phyloP scores from a whole-genome alignment of 1,140 invertebrate genomes.

The Philopotamus ludificatus region DNA sequence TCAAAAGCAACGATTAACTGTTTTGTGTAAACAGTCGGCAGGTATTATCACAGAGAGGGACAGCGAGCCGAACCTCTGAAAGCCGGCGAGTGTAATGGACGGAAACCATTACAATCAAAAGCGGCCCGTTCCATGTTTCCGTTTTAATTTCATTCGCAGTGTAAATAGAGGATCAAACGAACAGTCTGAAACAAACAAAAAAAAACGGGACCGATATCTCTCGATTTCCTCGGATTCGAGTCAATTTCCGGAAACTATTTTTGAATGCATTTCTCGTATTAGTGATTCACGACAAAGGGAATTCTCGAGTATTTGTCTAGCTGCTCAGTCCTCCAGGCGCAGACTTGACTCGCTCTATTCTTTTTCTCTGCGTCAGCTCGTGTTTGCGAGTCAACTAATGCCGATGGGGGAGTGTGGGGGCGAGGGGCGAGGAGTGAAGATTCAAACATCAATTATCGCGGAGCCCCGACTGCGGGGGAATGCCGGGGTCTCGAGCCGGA shows the following conservation, averaged over 20 bases:
- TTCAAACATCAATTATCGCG: conserved; percentile 38
- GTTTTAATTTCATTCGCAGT: conserved; percentile 4
- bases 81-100: neutral
- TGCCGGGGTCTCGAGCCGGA: neutral
- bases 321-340: conserved; percentile 12
- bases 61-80: neutral
- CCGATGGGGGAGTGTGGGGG: neutral
- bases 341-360: conserved; percentile 36
- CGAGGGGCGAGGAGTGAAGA: no score
- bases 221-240: no score
- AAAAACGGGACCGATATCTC: no score
- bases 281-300: no score
- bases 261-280: no score
- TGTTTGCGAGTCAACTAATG: conserved; percentile 37
- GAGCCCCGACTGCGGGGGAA: conserved; percentile 9
- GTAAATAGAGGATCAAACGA: conserved; percentile 15
- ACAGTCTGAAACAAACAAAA: no score
- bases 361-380: conserved; percentile 16
- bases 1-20: conserved; percentile 41
- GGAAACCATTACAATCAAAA: conserved; percentile 36
- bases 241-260: no score
- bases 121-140: conserved; percentile 22
- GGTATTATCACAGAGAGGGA: conserved; percentile 32
- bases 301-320: conserved; percentile 33
- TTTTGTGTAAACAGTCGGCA: conserved; percentile 36